Base-by-base conservation (phyloP, 1,140 invertebrate genomes). In the Lasaia peninsularis region DNA sequence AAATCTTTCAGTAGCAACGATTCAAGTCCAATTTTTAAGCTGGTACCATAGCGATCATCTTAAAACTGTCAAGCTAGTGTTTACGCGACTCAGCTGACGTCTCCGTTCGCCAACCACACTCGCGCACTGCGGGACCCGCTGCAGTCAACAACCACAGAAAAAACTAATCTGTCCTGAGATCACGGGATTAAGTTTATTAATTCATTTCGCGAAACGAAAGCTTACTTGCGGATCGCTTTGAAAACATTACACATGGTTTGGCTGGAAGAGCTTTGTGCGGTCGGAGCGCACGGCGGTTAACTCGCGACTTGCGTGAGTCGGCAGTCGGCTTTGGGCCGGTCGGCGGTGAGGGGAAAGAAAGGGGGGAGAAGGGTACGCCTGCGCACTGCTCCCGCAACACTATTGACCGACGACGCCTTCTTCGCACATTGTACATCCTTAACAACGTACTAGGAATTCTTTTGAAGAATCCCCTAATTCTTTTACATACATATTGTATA, bases 351-450 rank as follows among this genome's bases (percentile, higher is more conserved):
- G 67, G 62, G 69, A 70, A 51, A 63, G n/a, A n/a, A n/a, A n/a
- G n/a, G n/a, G 69, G 67, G 62, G 69, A 70, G 53, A 63, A 71
- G 65, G 62, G 52, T 70, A 65, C 78, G 79, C 80, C 83, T 85
- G 81, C 80, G 80, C 80, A 61, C 71, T 71, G 63, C 73, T 55
- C 77, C 71, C 79, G 71, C 78, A 75, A 81, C 81, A 85, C 79
- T 88, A 88, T 88, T 88, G 85, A 88, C 85, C 85, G 80, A 84
- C 80, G 79, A 85, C 85, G 82, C 82, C 85, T 86, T 77, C 85
- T 85, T 85, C 74, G 78, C 78, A 86, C 79, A 83, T 80, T 79
- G 80, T 82, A 86, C 80, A 83, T 88, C 85, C 82, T 88, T 88
- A 86, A 86, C 82, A 81, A 83, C 76, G 69, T 75, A 85, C 80